These are phyloP conservation scores for Bruchidius siliquastri DNA, from an alignment of 2,888 invertebrate species.

Conservation along the genomic window DNA sequence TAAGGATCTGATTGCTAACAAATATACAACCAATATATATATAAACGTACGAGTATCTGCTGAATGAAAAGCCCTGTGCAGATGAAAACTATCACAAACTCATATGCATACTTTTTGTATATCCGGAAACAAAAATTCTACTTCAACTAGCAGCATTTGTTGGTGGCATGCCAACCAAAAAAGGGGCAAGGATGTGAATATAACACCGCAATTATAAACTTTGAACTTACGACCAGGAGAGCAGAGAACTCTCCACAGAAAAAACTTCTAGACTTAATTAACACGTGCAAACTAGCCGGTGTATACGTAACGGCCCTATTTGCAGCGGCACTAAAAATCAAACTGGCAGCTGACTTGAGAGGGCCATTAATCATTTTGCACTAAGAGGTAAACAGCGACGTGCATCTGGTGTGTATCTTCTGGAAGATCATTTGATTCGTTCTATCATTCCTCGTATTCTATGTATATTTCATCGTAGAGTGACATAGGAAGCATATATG, in stretches of 20 bases:
- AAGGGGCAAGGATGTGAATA: background rate
- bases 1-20: too few relatives aligned
- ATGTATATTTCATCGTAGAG: too few relatives aligned
- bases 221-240: background rate
- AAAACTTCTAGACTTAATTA: background rate
- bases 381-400: background rate
- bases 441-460: too few relatives aligned
- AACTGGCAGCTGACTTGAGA: background rate
- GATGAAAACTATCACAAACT: background rate
- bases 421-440: too few relatives aligned
- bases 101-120: background rate
- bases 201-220: background rate
- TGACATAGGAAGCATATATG: too few relatives aligned
- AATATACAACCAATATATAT: too few relatives aligned
- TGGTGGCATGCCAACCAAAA: background rate
- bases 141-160: background rate
- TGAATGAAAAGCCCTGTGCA: too few relatives aligned
- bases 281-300: background rate
- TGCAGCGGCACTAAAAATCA: background rate
- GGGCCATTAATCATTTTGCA: background rate
- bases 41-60: too few relatives aligned
- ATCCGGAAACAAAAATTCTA: background rate
- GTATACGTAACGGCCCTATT: background rate
- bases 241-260: background rate
- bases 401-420: too few relatives aligned